These are phyloP conservation scores for Oreochromis aureus DNA, from an alignment of 2,113 vertebrate species.

Conservation along the genomic window DNA sequence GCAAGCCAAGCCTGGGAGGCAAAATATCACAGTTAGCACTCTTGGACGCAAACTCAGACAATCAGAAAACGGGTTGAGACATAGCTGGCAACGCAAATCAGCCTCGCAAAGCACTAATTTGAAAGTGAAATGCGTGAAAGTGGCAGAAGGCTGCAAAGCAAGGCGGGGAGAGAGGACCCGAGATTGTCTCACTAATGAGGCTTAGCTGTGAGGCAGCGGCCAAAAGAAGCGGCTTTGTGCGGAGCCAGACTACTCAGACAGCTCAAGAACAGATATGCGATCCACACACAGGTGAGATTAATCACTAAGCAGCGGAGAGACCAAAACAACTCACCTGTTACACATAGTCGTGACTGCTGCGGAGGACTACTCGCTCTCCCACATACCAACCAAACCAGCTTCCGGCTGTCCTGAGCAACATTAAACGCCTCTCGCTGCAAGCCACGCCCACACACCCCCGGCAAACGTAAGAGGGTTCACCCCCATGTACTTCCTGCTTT, in stretches of 20 bases:
- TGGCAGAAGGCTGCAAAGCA: background rate
- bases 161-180: background rate
- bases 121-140: background rate
- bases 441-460: background rate
- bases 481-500: background rate
- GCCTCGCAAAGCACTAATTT: background rate
- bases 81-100: background rate
- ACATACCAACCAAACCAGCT: background rate
- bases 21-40: background rate
- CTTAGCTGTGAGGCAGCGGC: constrained; percentile 21
- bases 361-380: background rate
- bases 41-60: background rate
- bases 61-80: background rate
- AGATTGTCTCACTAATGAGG: constrained; percentile 43
- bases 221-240: background rate
- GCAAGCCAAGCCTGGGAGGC: background rate
- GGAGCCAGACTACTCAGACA: background rate
- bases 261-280: background rate
- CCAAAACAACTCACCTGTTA: constrained; percentile 26
- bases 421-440: background rate
- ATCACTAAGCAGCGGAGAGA: too few relatives aligned
- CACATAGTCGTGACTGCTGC: constrained; percentile 37
- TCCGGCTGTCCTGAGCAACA: background rate
- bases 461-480: background rate
- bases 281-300: background rate